Base-by-base conservation (phyloP, 2,797 vertebrate species). In the Tadarida brasiliensis region DNA sequence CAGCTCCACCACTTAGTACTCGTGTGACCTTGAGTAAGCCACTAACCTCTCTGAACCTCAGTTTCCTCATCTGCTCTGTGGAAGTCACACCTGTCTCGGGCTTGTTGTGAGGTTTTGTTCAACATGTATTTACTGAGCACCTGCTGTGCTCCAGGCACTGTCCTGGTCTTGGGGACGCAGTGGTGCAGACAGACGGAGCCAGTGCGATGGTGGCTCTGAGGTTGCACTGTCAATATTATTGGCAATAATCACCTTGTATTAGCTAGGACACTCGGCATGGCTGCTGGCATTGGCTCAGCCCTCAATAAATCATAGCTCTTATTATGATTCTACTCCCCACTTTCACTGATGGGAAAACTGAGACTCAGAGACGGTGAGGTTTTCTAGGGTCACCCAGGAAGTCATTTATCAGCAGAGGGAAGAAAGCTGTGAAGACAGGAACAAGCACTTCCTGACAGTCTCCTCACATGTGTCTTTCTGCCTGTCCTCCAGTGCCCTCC, bases 31-130 rank as follows among this genome's bases (percentile, higher is more conserved):
- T n/a, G 47, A 26, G 35, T 26, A 30, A 68, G 76, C 28, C 71
- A 28, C 33, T 20, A 20, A 26, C 24, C 30, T 83, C 65, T 57
- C 94, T 57, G 54, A 51, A 20, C 11, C 63, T 76, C 39, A 44
- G 61, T 5, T 39, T 92, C 77, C 33, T 59, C 15, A 24, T 63
- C 67, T 12, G 33, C 49, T 26, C 59, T 1, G 4, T 8, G 83
- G 94, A 63, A 68, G 19, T 11, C 30, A 61, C 0, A 0, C 26
- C 67, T 17, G 0, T 5, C n/a, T 63, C 0, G 0, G 35, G 5
- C 51, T 19, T 26, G 47, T 24, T 4, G 35, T 51, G 80, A 54
- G 44, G 8, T 19, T 74, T 28, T n/a, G 28, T 11, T 47, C 28
- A 3, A 3, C 7, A 4, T 2, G 19, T 24, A 0, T 49, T 4